A percentile compares a stretch with the other conserved stretches of the same genome.
These are phyloP conservation scores for Falcunculus frontatus DNA, from an alignment of 2,113 vertebrate genomes.

Conservation along the genomic window DNA sequence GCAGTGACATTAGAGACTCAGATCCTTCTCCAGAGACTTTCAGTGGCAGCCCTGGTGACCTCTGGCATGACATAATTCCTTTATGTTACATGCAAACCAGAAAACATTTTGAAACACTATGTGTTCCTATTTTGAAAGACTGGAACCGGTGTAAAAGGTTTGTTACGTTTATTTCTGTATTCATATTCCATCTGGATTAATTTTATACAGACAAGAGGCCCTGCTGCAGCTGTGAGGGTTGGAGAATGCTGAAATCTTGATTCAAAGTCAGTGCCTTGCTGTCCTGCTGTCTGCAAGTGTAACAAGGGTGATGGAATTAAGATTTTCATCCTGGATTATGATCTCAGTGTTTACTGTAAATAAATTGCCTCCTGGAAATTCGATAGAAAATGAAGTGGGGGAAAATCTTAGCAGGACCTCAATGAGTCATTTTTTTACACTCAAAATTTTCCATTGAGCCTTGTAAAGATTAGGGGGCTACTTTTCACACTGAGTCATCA, in stretches of 20 bases:
- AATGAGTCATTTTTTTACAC: not conserved
- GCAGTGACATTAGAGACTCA: not conserved
- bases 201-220: not conserved
- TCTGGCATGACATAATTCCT: not conserved
- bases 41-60: not conserved
- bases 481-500: not conserved
- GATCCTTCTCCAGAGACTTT: not conserved
- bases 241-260: not conserved
- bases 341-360: not conserved
- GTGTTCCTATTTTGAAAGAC: not conserved
- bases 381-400: not conserved
- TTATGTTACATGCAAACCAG: fast-evolving
- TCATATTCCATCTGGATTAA: not conserved
- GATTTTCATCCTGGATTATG: not conserved
- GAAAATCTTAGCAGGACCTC: not conserved
- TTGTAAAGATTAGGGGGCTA: not conserved
- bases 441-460: not conserved
- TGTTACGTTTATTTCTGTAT: not conserved
- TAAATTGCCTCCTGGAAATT: not conserved
- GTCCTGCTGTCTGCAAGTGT: not conserved
- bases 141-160: not conserved
- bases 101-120: not conserved
- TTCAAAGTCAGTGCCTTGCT: not conserved
- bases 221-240: not conserved
- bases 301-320: not conserved